Evolutionary conservation across 2,888 invertebrate genomes (phyloP), one percentile per base, ranked within the genome.

Genomic region (Embidobia sp.): DNA sequence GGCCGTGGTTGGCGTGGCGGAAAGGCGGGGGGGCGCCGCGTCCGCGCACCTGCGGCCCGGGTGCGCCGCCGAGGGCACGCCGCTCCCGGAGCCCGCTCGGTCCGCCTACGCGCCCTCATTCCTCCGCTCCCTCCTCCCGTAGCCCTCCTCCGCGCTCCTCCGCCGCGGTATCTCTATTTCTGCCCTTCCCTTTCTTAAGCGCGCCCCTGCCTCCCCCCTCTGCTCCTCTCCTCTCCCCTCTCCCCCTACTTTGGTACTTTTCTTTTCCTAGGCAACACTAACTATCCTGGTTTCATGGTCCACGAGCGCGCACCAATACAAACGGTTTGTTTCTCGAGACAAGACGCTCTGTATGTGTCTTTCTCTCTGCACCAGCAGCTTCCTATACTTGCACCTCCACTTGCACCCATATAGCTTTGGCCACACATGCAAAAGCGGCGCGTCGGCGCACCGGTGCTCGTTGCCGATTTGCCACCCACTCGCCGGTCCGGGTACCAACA

Each of bases 21-120:
- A 87, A 87, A 88, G 88, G 88, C 88, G 88, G 87, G 87, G 88
- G 87, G 79, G 61, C 80, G 82, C 84, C 83, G 81, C 81, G 85
- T 83, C 83, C 85, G 87, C 88, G 87, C 88, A 88, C 89, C 87
- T 88, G 88, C 85, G 85, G 88, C 88, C 89, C 89, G 88, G 89
- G 85, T 85, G 85, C 84, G 83, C 87, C 83, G 82, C 81, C 84
- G 82, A 85, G 85, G 89, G 88, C 89, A 88, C 89, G 89, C 89
- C 88, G 87, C 87, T 83, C 79, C 82, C 82, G 82, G 85, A 86
- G 85, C 85, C 85, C 83, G 82, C 80, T 83, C 73, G 87, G 70
- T 85, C 86, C 88, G 88, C 88, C 88, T 85, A 83, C 85, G 80
- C 82, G 76, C 80, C 78, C 82, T 80, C 80, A 79, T 76, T 77